Percentiles rank a stretch among this genome's conserved stretches.
Evolutionary conservation across 2,888 invertebrate genomes (phyloP).

Genomic region (Hymenopus coronatus): DNA sequence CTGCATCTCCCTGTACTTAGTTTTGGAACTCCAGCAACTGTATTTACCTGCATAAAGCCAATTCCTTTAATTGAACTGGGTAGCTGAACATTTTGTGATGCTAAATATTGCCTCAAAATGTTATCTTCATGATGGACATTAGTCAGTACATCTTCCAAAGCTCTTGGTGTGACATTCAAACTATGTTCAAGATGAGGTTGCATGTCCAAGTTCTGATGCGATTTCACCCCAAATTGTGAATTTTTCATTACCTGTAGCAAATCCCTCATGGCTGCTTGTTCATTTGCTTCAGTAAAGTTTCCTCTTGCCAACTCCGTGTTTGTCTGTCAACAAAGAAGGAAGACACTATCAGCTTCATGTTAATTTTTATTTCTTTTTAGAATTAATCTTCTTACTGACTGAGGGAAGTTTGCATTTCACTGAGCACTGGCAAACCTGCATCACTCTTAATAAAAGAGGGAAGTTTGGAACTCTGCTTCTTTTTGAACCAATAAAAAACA

Average conservation of each 20-base stretch:
- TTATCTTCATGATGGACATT: neutral
- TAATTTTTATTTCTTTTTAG: neutral
- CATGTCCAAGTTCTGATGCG: neutral
- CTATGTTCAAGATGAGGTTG: neutral
- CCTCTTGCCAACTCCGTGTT: constrained; percentile 53
- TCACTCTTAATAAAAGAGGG: neutral
- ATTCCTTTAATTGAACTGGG: constrained; percentile 37
- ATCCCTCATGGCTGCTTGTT: constrained; percentile 27
- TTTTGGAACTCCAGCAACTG: neutral
- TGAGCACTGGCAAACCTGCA: neutral
- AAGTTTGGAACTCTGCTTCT: neutral
- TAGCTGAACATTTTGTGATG: constrained; percentile 37
- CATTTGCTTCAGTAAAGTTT: constrained; percentile 47
- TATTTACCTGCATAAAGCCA: constrained; percentile 35
- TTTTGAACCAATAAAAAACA: neutral
- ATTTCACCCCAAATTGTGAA: neutral
- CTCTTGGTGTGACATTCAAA: neutral
- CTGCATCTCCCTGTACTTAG: neutral
- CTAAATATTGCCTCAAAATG: constrained; percentile 26
- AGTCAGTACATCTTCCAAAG: neutral
- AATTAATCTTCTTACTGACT: neutral
- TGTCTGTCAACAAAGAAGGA: constrained; percentile 69
- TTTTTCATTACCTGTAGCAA: neutral
- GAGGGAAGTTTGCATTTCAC: neutral
- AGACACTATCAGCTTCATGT: constrained; percentile 46